A percentile compares a stretch with the other conserved stretches of the same genome.
These are phyloP conservation scores for Poecilia picta DNA, from an alignment of 2,797 vertebrate genomes.

Conservation along the genomic window DNA sequence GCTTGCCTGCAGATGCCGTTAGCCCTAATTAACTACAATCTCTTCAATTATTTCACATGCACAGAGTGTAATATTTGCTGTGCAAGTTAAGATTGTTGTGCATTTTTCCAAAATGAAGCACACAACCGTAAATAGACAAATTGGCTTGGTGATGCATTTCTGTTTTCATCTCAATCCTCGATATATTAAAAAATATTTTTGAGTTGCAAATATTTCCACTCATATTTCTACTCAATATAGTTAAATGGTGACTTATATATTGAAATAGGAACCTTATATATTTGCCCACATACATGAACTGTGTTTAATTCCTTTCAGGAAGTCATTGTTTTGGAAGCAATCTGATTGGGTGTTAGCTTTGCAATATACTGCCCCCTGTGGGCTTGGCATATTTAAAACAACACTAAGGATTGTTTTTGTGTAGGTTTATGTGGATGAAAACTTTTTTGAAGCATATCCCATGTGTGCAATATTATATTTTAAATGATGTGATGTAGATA, in stretches of 20 bases:
- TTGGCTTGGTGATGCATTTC: neutral
- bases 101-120: neutral
- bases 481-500: no score
- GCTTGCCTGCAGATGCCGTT: conserved; percentile 21
- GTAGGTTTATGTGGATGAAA: no score
- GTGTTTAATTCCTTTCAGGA: no score
- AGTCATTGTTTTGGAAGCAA: no score
- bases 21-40: neutral
- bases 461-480: no score
- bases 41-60: conserved; percentile 18
- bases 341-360: no score
- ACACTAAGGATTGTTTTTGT: no score
- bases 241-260: neutral
- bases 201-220: neutral
- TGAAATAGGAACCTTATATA: neutral
- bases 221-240: neutral
- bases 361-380: no score
- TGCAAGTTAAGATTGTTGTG: neutral
- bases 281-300: no score
- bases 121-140: neutral
- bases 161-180: neutral
- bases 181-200: neutral
- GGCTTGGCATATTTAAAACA: no score
- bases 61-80: neutral
- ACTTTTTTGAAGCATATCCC: no score